Percentiles rank a stretch among this genome's conserved stretches.
Evolutionary conservation across 2,797 vertebrate species (phyloP).

Genomic region (Calcarius lapponicus): DNA sequence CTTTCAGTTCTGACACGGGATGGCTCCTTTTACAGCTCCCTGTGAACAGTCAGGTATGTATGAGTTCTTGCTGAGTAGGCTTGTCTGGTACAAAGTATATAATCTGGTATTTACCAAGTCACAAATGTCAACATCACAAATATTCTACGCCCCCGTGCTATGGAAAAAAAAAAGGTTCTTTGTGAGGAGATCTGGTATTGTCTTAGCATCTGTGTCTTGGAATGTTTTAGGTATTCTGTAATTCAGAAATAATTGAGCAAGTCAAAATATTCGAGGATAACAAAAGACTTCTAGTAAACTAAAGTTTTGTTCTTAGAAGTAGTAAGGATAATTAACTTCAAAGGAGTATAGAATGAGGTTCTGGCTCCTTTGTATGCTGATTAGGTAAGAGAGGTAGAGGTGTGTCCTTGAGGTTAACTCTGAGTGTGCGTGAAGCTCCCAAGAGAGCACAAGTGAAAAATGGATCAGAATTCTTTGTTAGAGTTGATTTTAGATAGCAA

Average conservation of each 20-base stretch:
- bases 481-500: background rate
- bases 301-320: background rate
- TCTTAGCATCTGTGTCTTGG: background rate
- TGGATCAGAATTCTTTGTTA: background rate
- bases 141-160: background rate
- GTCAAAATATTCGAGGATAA: background rate
- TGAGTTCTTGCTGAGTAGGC: background rate
- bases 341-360: background rate
- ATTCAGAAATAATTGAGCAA: background rate
- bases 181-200: background rate
- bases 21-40: background rate
- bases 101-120: background rate
- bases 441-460: background rate
- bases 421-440: background rate
- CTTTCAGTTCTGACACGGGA: background rate
- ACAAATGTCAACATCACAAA: slow-evolving; percentile 14
- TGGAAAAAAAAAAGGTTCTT: background rate
- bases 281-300: background rate
- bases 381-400: background rate
- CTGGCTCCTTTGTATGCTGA: background rate
- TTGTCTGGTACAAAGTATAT: background rate
- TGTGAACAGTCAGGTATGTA: background rate
- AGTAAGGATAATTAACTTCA: background rate
- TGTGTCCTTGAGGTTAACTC: background rate
- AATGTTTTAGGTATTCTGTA: background rate